Evolutionary conservation across 2,113 vertebrate genomes (phyloP), one percentile per base, ranked within the genome.

Genomic region (Sclerurus mexicanus): DNA sequence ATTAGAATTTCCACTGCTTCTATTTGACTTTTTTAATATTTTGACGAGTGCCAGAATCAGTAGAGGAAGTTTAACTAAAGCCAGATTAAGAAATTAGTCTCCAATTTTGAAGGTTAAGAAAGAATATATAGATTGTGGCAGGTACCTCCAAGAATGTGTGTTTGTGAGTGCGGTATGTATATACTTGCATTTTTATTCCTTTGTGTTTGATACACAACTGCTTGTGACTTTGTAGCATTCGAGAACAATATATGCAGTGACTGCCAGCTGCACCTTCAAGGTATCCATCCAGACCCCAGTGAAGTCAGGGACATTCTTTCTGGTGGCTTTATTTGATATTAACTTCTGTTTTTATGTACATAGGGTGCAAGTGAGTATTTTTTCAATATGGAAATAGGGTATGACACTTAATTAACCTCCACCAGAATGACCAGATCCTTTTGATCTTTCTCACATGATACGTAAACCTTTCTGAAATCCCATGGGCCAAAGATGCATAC

Each of bases 1-100:
- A 98, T 98, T 98, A 98, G 96, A 96, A 97, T 98, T 98, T 97
- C 97, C 97, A 97, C 97, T 76, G 64, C 92, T 79, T 96, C 93
- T 92, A 85, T 96, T 92, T 1, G 12, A 79, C 56, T 97, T 95
- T 95, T 96, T 97, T 93, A 52, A 52, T 90, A 96, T 98, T 96
- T 96, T 97, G 95, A 97, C 86, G 96, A 97, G 85, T 91, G 94
- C 83, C 95, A 96, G 93, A 92, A 97, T 72, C 89, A 87, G 94
- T 83, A 91, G 77, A 93, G 80, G 93, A 98, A 97, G 91, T 97
- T 98, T 97, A 98, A 98, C 97, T 94, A 97, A 98, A 96, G 82
- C 89, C 74, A 75, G 93, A 96, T 97, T 97, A 97, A 96, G 94
- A 95, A 98, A 96, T 90, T 64, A 55, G 5, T 30, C 83, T 96